Base-by-base conservation (phyloP, 2,888 invertebrate genomes). In the Malachius bipustulatus region DNA sequence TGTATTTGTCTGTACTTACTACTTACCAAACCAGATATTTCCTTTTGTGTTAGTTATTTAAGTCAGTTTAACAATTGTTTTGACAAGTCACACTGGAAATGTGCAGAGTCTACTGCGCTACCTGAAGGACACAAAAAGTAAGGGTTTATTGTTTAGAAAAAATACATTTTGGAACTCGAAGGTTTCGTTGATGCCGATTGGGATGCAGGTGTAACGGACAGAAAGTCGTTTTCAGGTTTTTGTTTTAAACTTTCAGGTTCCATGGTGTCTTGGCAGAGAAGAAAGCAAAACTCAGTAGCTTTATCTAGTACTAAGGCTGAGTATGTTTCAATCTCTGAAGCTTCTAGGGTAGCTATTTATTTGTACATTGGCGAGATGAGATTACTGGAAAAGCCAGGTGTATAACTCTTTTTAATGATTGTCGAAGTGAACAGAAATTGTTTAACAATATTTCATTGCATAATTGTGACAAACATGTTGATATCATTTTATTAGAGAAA, bases 11-110 rank as follows among this genome's bases (percentile, higher is more conserved):
- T 14, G 38, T 26, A 1, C 35, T 37, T n/a, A n/a, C n/a, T n/a
- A n/a, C n/a, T n/a, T 8, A 34, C 32, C n/a, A 39, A 41, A 39
- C 46, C 41, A 9, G 44, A 44, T 35, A 42, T 47, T 12, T 19
- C 28, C 4, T 47, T 33, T 35, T 19, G 43, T 6, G 39, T 43
- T 8, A 39, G 39, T 16, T 35, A 43, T 37, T 32, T 45, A 3
- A 44, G 42, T 28, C 27, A 34, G 31, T 41, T 29, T 35, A 27
- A 43, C 15, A 39, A 35, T 29, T 38, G 38, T 15, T 41, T 37
- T 4, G 13, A 30, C 32, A 30, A 40, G 26, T 19, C 24, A 19
- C 8, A 38, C 11, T 40, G 41, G 38, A 26, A 13, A 30, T 37
- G 39, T 11, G 41, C 32, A 9, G 43, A 12, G 36, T 16, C 33